Conservation (phyloP, 2,888 invertebrate genomes). For the Mimumesa dahlbomi region DNA sequence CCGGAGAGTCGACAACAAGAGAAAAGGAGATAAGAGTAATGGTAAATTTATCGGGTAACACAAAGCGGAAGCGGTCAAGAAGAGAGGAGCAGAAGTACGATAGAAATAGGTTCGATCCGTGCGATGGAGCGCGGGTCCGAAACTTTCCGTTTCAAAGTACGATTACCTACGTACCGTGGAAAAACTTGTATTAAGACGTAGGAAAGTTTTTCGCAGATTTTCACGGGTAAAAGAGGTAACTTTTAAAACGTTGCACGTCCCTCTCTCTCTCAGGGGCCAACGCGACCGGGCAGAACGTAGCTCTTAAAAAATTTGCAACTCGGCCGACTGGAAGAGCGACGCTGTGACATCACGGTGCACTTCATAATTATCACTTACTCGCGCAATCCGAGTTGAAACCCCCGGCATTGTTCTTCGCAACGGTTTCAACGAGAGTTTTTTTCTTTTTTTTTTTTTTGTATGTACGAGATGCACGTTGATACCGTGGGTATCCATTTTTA, state of each 20-base stretch:
- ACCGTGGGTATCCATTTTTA: too few relatives aligned
- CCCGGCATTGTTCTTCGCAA: background rate
- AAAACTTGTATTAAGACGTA: slow-evolving; percentile 69
- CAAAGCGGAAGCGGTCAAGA: slow-evolving; percentile 65
- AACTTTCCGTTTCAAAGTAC: slow-evolving; percentile 68
- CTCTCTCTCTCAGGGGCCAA: slow-evolving; percentile 9
- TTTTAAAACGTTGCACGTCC: slow-evolving; percentile 52
- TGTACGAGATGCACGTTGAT: too few relatives aligned
- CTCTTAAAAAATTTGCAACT: slow-evolving; percentile 29
- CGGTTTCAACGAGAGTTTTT: too few relatives aligned
- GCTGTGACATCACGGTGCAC: background rate
- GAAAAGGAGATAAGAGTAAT: slow-evolving; percentile 63
- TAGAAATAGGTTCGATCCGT: slow-evolving; percentile 60
- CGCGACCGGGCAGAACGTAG: slow-evolving; percentile 4
- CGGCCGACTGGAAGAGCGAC: slow-evolving; percentile 17
- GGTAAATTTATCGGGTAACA: slow-evolving; percentile 66
- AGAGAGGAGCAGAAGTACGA: slow-evolving; percentile 26
- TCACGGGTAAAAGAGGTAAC: slow-evolving; percentile 45
- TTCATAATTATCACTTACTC: background rate
- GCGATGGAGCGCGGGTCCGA: slow-evolving; percentile 53
- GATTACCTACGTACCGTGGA: slow-evolving; percentile 65
- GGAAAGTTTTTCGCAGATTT: slow-evolving; percentile 53
- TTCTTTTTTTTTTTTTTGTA: too few relatives aligned
- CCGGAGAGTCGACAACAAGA: slow-evolving; percentile 38
- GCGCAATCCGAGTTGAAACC: background rate